A percentile compares a stretch with the other conserved stretches of the same genome.
These are phyloP conservation scores for Drosophila sechellia DNA, from an alignment of 1,140 invertebrate species.

Conservation along the genomic window DNA sequence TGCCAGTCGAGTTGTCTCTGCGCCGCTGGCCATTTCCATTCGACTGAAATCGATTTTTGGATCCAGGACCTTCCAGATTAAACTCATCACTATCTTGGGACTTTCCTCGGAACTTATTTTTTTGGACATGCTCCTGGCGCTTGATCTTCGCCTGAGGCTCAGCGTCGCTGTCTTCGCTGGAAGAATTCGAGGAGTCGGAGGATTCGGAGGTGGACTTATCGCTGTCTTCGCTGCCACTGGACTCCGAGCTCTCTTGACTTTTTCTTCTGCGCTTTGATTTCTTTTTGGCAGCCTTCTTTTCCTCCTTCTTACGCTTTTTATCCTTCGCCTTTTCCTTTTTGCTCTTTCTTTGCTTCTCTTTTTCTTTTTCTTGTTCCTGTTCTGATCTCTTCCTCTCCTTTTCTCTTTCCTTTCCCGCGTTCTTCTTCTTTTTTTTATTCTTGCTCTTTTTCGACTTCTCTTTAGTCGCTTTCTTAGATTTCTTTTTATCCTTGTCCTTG, in stretches of 20 bases:
- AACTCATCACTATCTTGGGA: slow-evolving; percentile 54
- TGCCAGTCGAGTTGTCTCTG: slow-evolving; percentile 10
- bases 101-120: slow-evolving; percentile 22
- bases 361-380: slow-evolving; percentile 30
- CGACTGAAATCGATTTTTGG: slow-evolving; percentile 16
- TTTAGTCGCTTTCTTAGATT: slow-evolving; percentile 42
- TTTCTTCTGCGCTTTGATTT: slow-evolving; percentile 55
- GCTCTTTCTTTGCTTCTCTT: slow-evolving; percentile 29
- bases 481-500: slow-evolving; percentile 55
- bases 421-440: slow-evolving; percentile 44
- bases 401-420: slow-evolving; percentile 48
- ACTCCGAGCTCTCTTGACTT: slow-evolving; percentile 47
- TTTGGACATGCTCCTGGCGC: slow-evolving; percentile 43
- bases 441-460: slow-evolving; percentile 32
- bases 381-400: slow-evolving; percentile 5
- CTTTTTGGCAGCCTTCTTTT: slow-evolving; percentile 32
- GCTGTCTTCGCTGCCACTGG: slow-evolving; percentile 44
- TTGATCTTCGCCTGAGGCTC: slow-evolving; percentile 43
- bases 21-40: slow-evolving; percentile 50
- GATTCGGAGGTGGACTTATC: slow-evolving; percentile 29
- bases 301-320: slow-evolving; percentile 3
- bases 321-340: slow-evolving; percentile 25
- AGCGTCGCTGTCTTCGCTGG: slow-evolving; percentile 37
- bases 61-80: slow-evolving; percentile 47
- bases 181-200: slow-evolving; percentile 25